Evolutionary conservation across 1,140 invertebrate genomes (phyloP), one percentile per base, ranked within the genome.

Genomic region (Diprion similis): DNA sequence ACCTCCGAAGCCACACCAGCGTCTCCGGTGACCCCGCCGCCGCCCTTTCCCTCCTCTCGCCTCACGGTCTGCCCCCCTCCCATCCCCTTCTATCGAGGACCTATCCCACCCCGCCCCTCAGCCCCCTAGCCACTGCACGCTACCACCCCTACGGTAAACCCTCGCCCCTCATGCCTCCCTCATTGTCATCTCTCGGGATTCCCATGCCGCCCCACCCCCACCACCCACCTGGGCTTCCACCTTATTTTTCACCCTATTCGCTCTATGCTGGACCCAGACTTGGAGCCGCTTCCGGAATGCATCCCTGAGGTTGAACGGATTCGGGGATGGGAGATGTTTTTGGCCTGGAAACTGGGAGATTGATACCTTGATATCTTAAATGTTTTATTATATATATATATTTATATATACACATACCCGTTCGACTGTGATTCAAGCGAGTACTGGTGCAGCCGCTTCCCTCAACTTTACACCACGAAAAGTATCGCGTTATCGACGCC

Each of bases 91-190:
- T 94, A 64, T 93, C 93, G 75, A 89, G 93, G 75, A 92, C 92
- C n/a, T 97, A 97, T 84, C 95, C 96, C 0, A 96, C 95, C 10
- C 95, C 95, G 7, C 95, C 96, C 8, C 87, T 97, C 17, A 95
- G 94, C 80, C 94, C 95, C 4, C 86, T 96, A 10, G 93, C 95
- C 8, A 91, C 92, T 10, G 91, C 92, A 9, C 89, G 96, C 47
- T 97, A 96, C 85, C 95, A 97, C 87, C 96, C 96, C 0, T 97
- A 97, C 83, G 92, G 92, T 46, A 95, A 95, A 86, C 92, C 93
- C 1, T 91, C 92, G 17, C 87, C 89, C 77, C 84, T 93, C 81
- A 82, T 91, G 76, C 86, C 85, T 45, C 84, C 84, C 78, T 88
- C 90, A 75, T 84, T 93, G 71, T 84, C 91, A 73, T 79, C 93